Evolutionary conservation across 2,888 invertebrate genomes (phyloP).

Genomic region (Xanthia togata): DNA sequence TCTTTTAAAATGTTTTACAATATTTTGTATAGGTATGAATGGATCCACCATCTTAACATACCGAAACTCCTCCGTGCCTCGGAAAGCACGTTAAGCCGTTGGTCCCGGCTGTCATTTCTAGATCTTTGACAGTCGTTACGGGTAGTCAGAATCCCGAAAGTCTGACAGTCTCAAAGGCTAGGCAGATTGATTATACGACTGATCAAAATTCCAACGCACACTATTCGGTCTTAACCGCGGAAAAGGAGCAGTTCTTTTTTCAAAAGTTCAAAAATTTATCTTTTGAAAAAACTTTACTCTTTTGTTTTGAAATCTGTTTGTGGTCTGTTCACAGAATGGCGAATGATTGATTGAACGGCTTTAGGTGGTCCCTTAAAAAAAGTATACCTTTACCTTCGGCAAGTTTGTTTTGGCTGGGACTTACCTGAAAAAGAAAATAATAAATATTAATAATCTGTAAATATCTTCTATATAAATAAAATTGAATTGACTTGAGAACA

Average conservation of each 20-base stretch:
- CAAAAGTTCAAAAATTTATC: not conserved
- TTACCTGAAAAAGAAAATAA: constrained; percentile 46
- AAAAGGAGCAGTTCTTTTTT: not conserved
- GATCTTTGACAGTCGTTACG: not conserved
- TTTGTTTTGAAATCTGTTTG: not conserved
- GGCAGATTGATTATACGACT: not conserved
- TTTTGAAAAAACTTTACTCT: too few species aligned
- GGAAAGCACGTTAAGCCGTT: not conserved
- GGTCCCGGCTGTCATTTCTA: not conserved
- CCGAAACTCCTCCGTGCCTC: too few species aligned
- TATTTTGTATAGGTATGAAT: too few species aligned
- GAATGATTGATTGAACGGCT: not conserved
- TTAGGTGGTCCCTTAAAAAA: not conserved
- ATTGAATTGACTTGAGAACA: too few species aligned
- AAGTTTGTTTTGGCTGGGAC: constrained; percentile 1
- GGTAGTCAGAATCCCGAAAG: not conserved
- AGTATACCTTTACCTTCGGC: constrained; percentile 14
- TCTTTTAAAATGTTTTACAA: too few species aligned
- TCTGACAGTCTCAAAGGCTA: not conserved
- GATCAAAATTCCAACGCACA: not conserved
- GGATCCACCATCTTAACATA: too few species aligned
- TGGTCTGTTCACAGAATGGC: not conserved
- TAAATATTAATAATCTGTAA: not conserved
- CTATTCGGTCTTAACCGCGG: not conserved
- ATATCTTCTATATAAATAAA: too few species aligned